Percentiles rank a stretch among this genome's conserved stretches.
Conservation (phyloP, 2,888 invertebrate species). For the Dryadula phaetusa region DNA sequence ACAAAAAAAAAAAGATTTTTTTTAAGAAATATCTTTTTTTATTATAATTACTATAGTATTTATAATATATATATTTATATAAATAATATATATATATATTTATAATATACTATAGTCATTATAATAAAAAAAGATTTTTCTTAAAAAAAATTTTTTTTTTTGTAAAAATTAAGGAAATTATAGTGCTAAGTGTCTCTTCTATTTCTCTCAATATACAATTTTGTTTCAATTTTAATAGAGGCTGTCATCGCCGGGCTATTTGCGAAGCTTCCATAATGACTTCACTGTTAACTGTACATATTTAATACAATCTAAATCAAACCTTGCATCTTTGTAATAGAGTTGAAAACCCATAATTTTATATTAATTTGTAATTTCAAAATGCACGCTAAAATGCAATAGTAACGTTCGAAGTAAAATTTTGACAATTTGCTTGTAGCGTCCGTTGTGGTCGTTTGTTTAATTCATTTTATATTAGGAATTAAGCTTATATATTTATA, state of each 20-base stretch:
- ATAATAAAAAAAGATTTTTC: no score
- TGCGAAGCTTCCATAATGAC: slow-evolving; percentile 62
- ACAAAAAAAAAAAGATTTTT: no score
- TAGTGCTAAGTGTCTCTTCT: slow-evolving; percentile 17
- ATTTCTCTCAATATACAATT: slow-evolving; percentile 53
- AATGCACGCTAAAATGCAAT: slow-evolving; percentile 55
- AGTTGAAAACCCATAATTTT: slow-evolving; percentile 38
- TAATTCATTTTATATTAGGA: slow-evolving; percentile 33
- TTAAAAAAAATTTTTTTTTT: no score
- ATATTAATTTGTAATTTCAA: slow-evolving; percentile 51
- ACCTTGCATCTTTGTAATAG: slow-evolving; percentile 42
- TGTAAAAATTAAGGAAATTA: no score
- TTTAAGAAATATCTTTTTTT: neutral
- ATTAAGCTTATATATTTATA: slow-evolving; percentile 14
- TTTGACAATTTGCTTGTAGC: slow-evolving; percentile 49
- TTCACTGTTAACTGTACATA: slow-evolving; percentile 59
- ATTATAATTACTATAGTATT: neutral
- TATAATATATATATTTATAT: no score
- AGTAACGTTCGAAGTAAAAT: slow-evolving; percentile 53
- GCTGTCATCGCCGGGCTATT: slow-evolving; percentile 65
- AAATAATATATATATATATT: no score
- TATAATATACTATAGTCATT: no score
- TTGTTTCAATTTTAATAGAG: slow-evolving; percentile 63
- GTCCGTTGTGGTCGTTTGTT: slow-evolving; percentile 31
- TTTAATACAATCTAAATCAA: slow-evolving; percentile 36